These are phyloP conservation scores for Hetaerina titia DNA, from an alignment of 2,888 invertebrate genomes.

Conservation along the genomic window DNA sequence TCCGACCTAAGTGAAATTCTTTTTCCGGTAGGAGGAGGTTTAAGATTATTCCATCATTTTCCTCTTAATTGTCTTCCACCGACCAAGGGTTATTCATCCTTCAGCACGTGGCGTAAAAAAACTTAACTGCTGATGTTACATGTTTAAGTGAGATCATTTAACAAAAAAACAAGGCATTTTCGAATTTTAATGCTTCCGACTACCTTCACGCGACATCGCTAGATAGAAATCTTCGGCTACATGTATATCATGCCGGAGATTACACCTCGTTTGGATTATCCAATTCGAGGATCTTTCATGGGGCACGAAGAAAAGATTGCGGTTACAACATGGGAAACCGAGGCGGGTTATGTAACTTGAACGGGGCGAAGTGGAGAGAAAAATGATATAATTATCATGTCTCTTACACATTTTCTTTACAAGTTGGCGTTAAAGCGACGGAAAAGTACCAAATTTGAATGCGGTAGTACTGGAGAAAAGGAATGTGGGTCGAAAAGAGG, in stretches of 20 bases:
- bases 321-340: background rate
- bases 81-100: background rate
- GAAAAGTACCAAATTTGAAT: no score
- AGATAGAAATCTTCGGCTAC: background rate
- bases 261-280: background rate
- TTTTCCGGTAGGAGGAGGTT: background rate
- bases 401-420: background rate
- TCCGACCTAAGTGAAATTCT: no score
- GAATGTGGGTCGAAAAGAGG: no score
- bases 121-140: background rate
- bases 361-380: background rate
- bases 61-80: background rate
- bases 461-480: no score
- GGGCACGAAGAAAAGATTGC: background rate
- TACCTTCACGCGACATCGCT: background rate
- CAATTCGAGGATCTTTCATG: background rate
- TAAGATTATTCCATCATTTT: background rate
- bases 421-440: no score
- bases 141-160: background rate
- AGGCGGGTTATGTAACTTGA: background rate
- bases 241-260: background rate
- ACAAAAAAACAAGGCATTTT: background rate
- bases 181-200: background rate
- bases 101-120: background rate
- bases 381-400: background rate